Evolutionary conservation across 1,140 invertebrate species (phyloP).

Genomic region (Brachionus sp.): DNA sequence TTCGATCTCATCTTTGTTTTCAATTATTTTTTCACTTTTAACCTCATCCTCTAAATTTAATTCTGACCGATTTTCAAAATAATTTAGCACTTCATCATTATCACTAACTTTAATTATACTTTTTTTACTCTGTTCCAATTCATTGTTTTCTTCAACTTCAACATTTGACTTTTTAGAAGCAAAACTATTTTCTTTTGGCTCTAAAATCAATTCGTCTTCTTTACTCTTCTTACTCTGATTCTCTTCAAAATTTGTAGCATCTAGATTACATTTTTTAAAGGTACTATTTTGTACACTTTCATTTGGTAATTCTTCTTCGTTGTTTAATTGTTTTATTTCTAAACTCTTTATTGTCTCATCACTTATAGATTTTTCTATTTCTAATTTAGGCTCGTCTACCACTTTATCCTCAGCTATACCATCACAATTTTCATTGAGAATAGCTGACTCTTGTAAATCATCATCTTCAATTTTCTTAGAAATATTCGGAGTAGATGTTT

Average conservation of each 20-base stretch:
- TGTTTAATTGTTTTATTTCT: too few relatives aligned
- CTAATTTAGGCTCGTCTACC: too few relatives aligned
- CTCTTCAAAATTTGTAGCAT: too few relatives aligned
- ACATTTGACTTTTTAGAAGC: neutral
- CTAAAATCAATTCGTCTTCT: neutral
- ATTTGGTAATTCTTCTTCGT: neutral
- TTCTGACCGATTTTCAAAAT: too few relatives aligned
- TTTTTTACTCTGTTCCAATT: neutral
- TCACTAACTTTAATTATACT: neutral
- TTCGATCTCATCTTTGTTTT: neutral
- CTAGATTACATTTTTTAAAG: neutral
- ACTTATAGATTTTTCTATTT: too few relatives aligned
- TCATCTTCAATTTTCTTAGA: slow-evolving; percentile 19
- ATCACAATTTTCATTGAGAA: neutral
- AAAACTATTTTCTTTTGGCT: neutral
- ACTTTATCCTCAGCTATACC: neutral
- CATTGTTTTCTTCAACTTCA: neutral
- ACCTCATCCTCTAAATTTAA: neutral
- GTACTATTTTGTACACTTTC: neutral
- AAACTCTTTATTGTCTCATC: too few relatives aligned
- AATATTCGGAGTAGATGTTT: slow-evolving; percentile 7
- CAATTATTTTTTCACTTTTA: neutral
- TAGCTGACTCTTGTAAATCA: slow-evolving; percentile 13
- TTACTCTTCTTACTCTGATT: neutral
- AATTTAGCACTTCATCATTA: neutral